Percentiles rank a stretch among this genome's conserved stretches.
These are phyloP conservation scores for Tachycineta bicolor DNA, from an alignment of 2,113 vertebrate genomes.

Conservation along the genomic window DNA sequence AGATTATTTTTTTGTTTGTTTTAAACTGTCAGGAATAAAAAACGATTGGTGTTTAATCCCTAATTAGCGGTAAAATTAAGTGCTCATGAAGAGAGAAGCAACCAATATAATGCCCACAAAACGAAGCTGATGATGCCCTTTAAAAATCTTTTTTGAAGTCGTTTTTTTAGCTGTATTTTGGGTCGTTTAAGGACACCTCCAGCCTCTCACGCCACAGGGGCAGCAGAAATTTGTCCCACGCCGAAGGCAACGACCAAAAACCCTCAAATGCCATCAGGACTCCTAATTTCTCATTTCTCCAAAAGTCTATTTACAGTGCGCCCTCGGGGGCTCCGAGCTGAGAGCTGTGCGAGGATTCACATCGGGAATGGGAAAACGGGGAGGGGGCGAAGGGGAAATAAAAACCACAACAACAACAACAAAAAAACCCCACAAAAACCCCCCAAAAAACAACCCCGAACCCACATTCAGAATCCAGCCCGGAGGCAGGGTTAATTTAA, in stretches of 20 bases:
- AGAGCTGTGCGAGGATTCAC: not conserved
- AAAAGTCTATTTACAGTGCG: slow-evolving; percentile 32
- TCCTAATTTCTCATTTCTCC: not conserved
- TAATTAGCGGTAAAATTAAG: not conserved
- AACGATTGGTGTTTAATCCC: not conserved
- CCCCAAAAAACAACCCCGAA: not conserved
- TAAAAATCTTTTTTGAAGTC: not conserved
- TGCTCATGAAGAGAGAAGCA: slow-evolving; percentile 6
- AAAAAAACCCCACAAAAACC: too few relatives aligned
- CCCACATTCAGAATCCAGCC: not conserved
- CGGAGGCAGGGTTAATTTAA: not conserved
- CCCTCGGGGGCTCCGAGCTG: not conserved
- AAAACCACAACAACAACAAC: not conserved
- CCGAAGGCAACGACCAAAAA: not conserved
- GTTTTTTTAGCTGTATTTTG: not conserved
- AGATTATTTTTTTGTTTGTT: not conserved
- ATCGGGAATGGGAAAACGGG: not conserved
- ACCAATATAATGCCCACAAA: not conserved
- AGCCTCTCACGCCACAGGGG: not conserved
- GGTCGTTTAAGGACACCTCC: not conserved
- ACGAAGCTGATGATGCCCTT: not conserved
- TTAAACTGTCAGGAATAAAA: slow-evolving; percentile 40
- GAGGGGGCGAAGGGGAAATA: not conserved
- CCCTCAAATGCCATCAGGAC: not conserved
- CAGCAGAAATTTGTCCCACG: not conserved